Evolutionary conservation across 2,113 vertebrate genomes (phyloP).

Genomic region (Cochlearius cochlearius): DNA sequence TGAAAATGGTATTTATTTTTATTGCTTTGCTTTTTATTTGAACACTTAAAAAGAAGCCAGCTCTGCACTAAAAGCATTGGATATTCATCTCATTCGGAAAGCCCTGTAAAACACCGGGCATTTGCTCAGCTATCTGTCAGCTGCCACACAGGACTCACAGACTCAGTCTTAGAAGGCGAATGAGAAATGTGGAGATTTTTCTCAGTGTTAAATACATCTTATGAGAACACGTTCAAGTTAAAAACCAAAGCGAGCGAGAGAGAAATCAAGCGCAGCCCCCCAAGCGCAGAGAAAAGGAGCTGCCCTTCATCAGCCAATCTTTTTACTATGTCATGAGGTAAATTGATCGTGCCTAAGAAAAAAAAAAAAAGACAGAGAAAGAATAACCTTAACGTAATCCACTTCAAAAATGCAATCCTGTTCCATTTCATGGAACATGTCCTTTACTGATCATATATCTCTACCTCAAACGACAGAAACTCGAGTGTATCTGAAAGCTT

Average conservation of each 20-base stretch:
- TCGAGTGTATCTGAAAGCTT: constrained; percentile 27
- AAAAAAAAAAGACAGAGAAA: not conserved
- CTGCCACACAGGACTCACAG: not conserved
- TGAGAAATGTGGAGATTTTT: not conserved
- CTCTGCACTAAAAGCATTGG: not conserved
- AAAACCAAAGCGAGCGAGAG: not conserved
- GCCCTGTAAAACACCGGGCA: not conserved
- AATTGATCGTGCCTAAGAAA: not conserved
- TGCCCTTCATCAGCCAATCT: not conserved
- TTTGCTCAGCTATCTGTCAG: constrained; percentile 15
- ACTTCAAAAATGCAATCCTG: constrained; percentile 1
- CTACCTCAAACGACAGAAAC: constrained; percentile 11
- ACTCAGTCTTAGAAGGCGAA: not conserved
- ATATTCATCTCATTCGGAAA: not conserved
- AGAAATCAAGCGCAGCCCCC: not conserved
- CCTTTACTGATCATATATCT: not conserved
- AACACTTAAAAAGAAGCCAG: constrained; percentile 45
- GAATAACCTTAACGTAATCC: not conserved
- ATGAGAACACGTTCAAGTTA: not conserved
- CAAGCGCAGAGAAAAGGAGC: not conserved
- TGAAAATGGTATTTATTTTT: constrained; percentile 67
- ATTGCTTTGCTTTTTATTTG: constrained; percentile 49
- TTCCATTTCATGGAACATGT: not conserved
- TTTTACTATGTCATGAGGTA: constrained; percentile 22
- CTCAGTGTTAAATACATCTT: not conserved